These are phyloP conservation scores for Sphyrna mokarran DNA, from an alignment of 2,113 vertebrate genomes.

Conservation along the genomic window DNA sequence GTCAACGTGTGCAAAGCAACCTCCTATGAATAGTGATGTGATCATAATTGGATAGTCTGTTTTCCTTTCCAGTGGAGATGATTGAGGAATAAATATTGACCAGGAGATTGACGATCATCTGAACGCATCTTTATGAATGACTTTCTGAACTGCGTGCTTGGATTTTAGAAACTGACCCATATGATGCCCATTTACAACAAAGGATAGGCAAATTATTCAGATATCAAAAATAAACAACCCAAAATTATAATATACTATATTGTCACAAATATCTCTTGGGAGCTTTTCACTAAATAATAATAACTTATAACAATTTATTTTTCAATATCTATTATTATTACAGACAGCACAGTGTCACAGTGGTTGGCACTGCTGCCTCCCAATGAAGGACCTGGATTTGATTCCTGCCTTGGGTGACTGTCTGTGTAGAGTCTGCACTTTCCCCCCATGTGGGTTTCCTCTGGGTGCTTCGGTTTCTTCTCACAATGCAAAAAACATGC, in stretches of 20 bases:
- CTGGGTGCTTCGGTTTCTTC: no score
- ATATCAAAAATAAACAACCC: not conserved
- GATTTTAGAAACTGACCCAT: no score
- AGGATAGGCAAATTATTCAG: not conserved
- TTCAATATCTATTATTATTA: not conserved
- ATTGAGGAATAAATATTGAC: not conserved
- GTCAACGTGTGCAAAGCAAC: not conserved
- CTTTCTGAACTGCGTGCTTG: conserved; percentile 84
- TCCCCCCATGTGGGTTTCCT: no score
- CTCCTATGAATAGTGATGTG: not conserved
- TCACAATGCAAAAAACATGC: no score
- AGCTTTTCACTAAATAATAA: not conserved
- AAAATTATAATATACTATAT: not conserved
- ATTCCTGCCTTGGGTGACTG: no score
- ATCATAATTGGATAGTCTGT: not conserved
- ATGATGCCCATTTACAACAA: not conserved
- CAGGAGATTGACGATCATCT: conserved; percentile 58
- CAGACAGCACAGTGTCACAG: no score
- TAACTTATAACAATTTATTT: no score
- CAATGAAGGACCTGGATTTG: no score
- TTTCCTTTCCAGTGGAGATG: not conserved
- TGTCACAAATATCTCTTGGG: not conserved
- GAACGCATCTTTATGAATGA: conserved; percentile 92
- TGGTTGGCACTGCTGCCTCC: no score
- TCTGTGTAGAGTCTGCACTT: no score